phyloP scores from a whole-genome alignment of 2,797 vertebrate genomes.

The Vireo griseus region DNA sequence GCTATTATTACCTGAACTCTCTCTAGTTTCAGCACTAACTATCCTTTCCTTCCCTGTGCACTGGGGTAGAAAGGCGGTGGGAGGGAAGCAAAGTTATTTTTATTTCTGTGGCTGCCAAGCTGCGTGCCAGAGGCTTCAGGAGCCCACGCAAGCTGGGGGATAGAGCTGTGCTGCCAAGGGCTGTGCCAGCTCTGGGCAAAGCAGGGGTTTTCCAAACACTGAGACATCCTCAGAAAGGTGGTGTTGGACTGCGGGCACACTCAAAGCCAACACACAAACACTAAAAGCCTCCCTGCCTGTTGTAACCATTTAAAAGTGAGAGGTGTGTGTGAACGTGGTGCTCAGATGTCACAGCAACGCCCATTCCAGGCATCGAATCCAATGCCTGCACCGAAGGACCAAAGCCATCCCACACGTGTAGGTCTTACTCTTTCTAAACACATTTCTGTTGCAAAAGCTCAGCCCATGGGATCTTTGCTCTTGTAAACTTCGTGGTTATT shows the following conservation, averaged over 20 bases:
- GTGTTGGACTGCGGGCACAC: fast-evolving
- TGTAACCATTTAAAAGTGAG: background rate
- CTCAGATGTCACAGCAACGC: background rate
- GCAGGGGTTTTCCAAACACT: background rate
- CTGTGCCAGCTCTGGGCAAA: background rate
- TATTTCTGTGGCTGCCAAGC: background rate
- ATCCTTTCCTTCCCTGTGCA: background rate
- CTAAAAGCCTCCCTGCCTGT: background rate
- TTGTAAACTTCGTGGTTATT: background rate
- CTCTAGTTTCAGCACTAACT: background rate
- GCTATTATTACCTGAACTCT: conserved; percentile 5
- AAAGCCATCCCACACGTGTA: background rate
- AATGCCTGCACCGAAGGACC: background rate
- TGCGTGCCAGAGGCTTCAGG: background rate
- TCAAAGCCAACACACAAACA: background rate
- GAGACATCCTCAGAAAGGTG: background rate
- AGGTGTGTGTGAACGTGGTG: fast-evolving
- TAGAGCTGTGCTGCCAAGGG: background rate
- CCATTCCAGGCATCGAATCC: background rate
- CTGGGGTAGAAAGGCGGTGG: background rate
- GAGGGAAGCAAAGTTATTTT: background rate
- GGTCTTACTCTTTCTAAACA: background rate
- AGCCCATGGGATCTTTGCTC: background rate
- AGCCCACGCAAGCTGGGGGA: background rate
- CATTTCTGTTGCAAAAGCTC: background rate